These are phyloP conservation scores for Periparus ater DNA, from an alignment of 2,797 vertebrate species.

Conservation along the genomic window DNA sequence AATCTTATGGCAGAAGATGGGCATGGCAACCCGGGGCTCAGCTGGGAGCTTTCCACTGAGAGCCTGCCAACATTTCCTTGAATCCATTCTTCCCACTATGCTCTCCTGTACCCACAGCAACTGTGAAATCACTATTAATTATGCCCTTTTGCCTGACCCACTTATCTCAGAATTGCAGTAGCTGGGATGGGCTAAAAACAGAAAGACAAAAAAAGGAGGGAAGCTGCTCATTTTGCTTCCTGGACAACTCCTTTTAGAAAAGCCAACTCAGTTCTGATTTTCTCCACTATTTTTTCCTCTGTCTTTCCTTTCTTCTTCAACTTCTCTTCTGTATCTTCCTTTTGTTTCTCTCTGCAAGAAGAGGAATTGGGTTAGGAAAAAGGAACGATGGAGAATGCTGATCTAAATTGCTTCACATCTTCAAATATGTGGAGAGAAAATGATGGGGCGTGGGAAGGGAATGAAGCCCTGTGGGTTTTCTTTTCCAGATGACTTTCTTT, in stretches of 20 bases:
- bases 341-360: slow-evolving; percentile 62
- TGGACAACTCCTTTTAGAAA: slow-evolving; percentile 21
- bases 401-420: slow-evolving; percentile 45
- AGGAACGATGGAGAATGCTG: neutral
- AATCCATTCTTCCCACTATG: neutral
- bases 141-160: neutral
- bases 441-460: slow-evolving; percentile 43
- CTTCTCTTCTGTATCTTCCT: slow-evolving; percentile 53
- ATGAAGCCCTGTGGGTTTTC: slow-evolving; percentile 41
- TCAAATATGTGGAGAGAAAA: slow-evolving; percentile 42
- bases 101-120: neutral
- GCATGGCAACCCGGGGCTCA: neutral
- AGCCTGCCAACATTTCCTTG: neutral
- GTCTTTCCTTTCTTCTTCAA: slow-evolving; percentile 40
- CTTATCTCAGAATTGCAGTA: neutral
- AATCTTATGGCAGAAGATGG: neutral
- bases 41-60: neutral
- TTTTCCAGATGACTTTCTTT: neutral
- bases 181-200: neutral
- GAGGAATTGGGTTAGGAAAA: slow-evolving; percentile 53
- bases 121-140: neutral
- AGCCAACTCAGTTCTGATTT: slow-evolving; percentile 41
- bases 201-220: neutral
- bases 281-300: slow-evolving; percentile 54
- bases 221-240: slow-evolving; percentile 14